phyloP scores from a whole-genome alignment of 2,888 invertebrate species.

The Xanthorhoe designata region DNA sequence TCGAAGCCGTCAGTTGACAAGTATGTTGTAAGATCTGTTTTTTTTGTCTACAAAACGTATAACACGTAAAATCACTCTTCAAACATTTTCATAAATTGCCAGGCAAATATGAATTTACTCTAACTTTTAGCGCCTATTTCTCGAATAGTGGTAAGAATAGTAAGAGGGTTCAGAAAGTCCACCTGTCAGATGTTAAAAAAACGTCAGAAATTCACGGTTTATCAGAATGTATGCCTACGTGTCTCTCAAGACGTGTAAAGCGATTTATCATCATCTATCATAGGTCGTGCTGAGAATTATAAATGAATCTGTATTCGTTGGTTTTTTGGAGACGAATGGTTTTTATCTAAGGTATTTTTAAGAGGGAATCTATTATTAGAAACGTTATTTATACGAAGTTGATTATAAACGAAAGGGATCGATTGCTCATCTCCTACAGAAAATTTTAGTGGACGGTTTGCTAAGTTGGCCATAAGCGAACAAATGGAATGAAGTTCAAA shows the following conservation, averaged over 20 bases:
- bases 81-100: not conserved
- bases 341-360: not conserved
- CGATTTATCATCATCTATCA: slow-evolving; percentile 27
- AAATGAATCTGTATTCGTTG: slow-evolving; percentile 14
- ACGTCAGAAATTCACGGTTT: not conserved
- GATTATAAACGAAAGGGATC: too few species aligned
- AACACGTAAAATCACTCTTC: not conserved
- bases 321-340: not conserved
- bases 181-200: not conserved
- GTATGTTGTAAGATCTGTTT: too few species aligned
- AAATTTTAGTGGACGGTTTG: too few species aligned
- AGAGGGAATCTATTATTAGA: not conserved
- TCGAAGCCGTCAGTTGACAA: too few species aligned
- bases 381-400: too few species aligned
- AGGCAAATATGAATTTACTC: not conserved
- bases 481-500: too few species aligned
- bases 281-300: slow-evolving; percentile 27
- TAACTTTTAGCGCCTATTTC: not conserved
- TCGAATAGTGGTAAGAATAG: not conserved
- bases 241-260: slow-evolving; percentile 7
- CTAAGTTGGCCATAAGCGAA: too few species aligned
- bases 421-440: too few species aligned
- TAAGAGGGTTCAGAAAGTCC: not conserved
- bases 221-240: slow-evolving; percentile 8
- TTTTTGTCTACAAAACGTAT: too few species aligned